Conservation (phyloP, 2,888 invertebrate genomes). For the Criorhina ranunculi region DNA sequence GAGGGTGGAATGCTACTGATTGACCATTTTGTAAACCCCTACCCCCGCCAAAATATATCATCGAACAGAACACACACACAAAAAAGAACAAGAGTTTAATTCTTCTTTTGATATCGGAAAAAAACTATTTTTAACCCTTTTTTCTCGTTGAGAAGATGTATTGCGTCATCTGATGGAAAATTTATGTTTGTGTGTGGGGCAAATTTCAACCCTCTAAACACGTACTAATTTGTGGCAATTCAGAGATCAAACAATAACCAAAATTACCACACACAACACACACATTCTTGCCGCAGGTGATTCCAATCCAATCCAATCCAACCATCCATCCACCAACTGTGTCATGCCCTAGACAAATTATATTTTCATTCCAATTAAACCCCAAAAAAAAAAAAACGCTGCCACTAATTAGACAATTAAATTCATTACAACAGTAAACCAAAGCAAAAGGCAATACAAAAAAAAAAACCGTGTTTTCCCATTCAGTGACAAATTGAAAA, state of each 20-base stretch:
- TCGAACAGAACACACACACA: background rate
- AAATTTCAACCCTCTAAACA: slow-evolving; percentile 25
- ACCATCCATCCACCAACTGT: background rate
- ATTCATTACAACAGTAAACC: slow-evolving; percentile 53
- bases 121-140: slow-evolving; percentile 39
- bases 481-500: slow-evolving; percentile 63
- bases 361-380: slow-evolving; percentile 61
- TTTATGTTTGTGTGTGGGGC: too few relatives aligned
- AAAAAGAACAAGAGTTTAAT: slow-evolving; percentile 33
- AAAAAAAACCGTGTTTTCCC: slow-evolving; percentile 15
- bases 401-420: slow-evolving; percentile 69
- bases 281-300: slow-evolving; percentile 65
- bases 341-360: slow-evolving; percentile 50
- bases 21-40: slow-evolving; percentile 59
- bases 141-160: background rate
- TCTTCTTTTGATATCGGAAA: slow-evolving; percentile 41
- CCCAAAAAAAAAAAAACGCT: slow-evolving; percentile 46
- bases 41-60: background rate
- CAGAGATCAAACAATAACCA: slow-evolving; percentile 69
- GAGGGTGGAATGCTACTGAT: slow-evolving; percentile 57
- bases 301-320: background rate
- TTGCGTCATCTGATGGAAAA: slow-evolving; percentile 6
- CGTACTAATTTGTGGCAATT: slow-evolving; percentile 35
- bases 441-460: background rate
- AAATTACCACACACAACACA: slow-evolving; percentile 53